These are phyloP conservation scores for Steinernema scapterisci DNA, from an alignment of 2,888 invertebrate genomes.

Conservation along the genomic window DNA sequence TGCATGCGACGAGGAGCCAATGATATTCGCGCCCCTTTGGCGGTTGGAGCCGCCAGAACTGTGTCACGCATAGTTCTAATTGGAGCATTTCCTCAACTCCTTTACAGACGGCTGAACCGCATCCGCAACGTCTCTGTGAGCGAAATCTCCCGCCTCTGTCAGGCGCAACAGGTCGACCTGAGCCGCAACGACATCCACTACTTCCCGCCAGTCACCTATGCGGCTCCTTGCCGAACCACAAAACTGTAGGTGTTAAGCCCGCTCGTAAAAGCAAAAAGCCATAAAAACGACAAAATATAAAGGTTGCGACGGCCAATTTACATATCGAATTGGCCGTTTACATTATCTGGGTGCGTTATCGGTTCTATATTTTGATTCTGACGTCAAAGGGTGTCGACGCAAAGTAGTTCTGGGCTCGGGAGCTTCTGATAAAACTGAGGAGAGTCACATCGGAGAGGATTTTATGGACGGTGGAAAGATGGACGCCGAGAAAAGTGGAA, in stretches of 20 bases:
- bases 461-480: too few species aligned
- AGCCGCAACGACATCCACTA: slow-evolving; percentile 26
- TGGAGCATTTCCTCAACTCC: too few species aligned
- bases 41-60: not conserved
- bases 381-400: not conserved
- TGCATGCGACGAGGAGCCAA: slow-evolving; percentile 15
- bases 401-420: too few species aligned
- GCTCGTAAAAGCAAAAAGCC: not conserved
- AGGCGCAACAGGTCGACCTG: slow-evolving; percentile 20
- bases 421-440: too few species aligned
- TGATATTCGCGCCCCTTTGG: not conserved
- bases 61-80: not conserved
- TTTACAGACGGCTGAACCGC: slow-evolving; percentile 13
- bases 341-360: slow-evolving; percentile 1
- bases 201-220: slow-evolving; percentile 26
- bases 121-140: slow-evolving; percentile 10
- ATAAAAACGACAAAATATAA: not conserved
- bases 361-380: slow-evolving; percentile 9
- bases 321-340: not conserved
- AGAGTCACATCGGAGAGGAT: too few species aligned
- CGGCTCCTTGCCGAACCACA: slow-evolving; percentile 17
- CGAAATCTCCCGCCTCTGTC: slow-evolving; percentile 1
- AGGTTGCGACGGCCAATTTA: slow-evolving; percentile 13
- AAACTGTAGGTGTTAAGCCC: slow-evolving; percentile 16
- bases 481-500: too few species aligned